Percentiles rank a stretch among this genome's conserved stretches.
Evolutionary conservation across 2,113 vertebrate genomes (phyloP).

Genomic region (Ophthalmolycus amberensis): DNA sequence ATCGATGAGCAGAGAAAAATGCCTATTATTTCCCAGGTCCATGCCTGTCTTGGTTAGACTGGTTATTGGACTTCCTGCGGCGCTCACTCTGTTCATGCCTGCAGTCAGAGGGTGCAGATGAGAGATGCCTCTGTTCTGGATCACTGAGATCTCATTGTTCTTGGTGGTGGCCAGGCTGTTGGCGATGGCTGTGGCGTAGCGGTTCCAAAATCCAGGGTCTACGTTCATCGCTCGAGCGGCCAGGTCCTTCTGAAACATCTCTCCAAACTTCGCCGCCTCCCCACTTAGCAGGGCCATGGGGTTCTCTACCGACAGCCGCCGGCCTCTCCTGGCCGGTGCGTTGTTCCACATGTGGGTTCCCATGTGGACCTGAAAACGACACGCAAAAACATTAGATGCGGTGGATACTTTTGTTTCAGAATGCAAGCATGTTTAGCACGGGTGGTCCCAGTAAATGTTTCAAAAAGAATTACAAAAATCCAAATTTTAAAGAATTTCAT

Average conservation of each 20-base stretch:
- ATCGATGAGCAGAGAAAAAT: slow-evolving; percentile 95
- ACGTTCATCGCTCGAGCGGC: slow-evolving; percentile 94
- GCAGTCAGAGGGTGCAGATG: slow-evolving; percentile 90
- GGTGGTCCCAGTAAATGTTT: not conserved
- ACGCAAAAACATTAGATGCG: not conserved
- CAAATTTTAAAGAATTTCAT: not conserved
- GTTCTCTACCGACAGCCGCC: slow-evolving; percentile 95
- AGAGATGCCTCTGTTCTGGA: slow-evolving; percentile 94
- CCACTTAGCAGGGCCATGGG: slow-evolving; percentile 94
- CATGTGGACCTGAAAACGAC: slow-evolving; percentile 93
- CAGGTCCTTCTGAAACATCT: slow-evolving; percentile 98
- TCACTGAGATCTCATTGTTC: slow-evolving; percentile 99
- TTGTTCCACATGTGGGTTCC: slow-evolving; percentile 99
- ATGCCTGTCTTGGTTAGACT: slow-evolving; percentile 89
- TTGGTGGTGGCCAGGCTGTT: slow-evolving; percentile 96
- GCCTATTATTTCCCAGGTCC: slow-evolving; percentile 88
- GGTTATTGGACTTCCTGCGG: slow-evolving; percentile 84
- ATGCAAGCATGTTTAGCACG: not conserved
- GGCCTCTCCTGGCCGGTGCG: slow-evolving; percentile 91
- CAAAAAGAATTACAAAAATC: not conserved
- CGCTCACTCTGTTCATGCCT: slow-evolving; percentile 89
- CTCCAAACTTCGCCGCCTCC: slow-evolving; percentile 92
- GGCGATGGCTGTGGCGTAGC: slow-evolving; percentile 94
- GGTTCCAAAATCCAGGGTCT: slow-evolving; percentile 96
- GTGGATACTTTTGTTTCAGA: not conserved